Evolutionary conservation across 2,888 invertebrate genomes (phyloP).

Genomic region (Bhutanitis thaidina): DNA sequence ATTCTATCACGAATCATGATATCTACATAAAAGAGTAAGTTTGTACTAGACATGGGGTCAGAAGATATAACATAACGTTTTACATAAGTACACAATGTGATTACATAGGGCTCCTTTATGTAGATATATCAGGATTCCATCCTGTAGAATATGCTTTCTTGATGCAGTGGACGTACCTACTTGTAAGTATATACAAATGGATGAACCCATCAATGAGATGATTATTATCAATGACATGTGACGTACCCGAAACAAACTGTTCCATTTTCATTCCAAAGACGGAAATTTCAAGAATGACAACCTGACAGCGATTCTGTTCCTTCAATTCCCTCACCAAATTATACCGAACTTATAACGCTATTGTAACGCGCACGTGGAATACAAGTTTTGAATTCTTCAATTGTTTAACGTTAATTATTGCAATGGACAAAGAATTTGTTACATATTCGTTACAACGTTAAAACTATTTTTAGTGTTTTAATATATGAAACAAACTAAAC

Average conservation of each 20-base stretch:
- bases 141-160: slow-evolving; percentile 29
- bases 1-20: slow-evolving; percentile 57
- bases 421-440: slow-evolving; percentile 46
- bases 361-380: slow-evolving; percentile 39
- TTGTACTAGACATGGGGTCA: neutral
- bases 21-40: slow-evolving; percentile 47
- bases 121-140: slow-evolving; percentile 56
- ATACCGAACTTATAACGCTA: slow-evolving; percentile 36
- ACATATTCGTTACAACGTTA: slow-evolving; percentile 22
- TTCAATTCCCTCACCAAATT: slow-evolving; percentile 26
- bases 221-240: slow-evolving; percentile 38
- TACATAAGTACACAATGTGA: neutral
- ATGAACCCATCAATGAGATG: slow-evolving; percentile 41
- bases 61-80: neutral
- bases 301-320: slow-evolving; percentile 36
- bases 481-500: slow-evolving; percentile 23
- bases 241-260: slow-evolving; percentile 23
- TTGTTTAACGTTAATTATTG: slow-evolving; percentile 29
- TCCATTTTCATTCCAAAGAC: slow-evolving; percentile 6
- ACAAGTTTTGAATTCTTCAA: slow-evolving; percentile 30
- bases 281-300: slow-evolving; percentile 26
- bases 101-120: slow-evolving; percentile 37
- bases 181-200: slow-evolving; percentile 58
- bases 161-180: slow-evolving; percentile 41
- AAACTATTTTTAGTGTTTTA: slow-evolving; percentile 25